Evolutionary conservation across 2,113 vertebrate species (phyloP).

Genomic region (Tupaia chinensis): DNA sequence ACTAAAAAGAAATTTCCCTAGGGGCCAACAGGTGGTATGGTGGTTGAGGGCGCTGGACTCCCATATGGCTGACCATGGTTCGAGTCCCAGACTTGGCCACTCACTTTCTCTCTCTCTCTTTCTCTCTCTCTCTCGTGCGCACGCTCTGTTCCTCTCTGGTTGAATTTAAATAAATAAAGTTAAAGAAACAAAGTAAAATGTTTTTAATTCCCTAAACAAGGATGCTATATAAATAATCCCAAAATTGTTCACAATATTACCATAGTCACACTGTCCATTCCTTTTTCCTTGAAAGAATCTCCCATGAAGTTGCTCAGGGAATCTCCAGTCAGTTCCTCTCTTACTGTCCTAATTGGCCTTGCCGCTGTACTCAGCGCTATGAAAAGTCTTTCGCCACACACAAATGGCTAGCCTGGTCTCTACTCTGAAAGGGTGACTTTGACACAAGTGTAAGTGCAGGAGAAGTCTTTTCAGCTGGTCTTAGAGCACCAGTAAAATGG

Average conservation of each 20-base stretch:
- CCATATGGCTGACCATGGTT: too few species aligned
- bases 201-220: not conserved
- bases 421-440: not conserved
- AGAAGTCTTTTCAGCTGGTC: not conserved
- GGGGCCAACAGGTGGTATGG: too few species aligned
- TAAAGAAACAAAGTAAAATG: too few species aligned
- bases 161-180: too few species aligned
- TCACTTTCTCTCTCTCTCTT: too few species aligned
- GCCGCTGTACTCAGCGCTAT: not conserved
- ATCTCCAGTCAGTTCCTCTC: not conserved
- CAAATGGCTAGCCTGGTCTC: not conserved
- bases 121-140: too few species aligned
- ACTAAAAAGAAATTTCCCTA: too few species aligned
- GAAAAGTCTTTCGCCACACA: not conserved
- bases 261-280: too few species aligned
- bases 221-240: not conserved
- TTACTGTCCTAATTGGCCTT: not conserved
- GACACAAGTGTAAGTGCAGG: not conserved
- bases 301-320: not conserved
- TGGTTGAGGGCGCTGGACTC: too few species aligned
- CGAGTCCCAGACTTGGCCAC: too few species aligned
- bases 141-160: too few species aligned
- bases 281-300: not conserved
- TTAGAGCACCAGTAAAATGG: not conserved
- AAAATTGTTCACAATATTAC: not conserved